Percentiles rank a stretch among this genome's conserved stretches.
Evolutionary conservation across 1,140 invertebrate species (phyloP).

Genomic region (Oncopeltus fasciatus): DNA sequence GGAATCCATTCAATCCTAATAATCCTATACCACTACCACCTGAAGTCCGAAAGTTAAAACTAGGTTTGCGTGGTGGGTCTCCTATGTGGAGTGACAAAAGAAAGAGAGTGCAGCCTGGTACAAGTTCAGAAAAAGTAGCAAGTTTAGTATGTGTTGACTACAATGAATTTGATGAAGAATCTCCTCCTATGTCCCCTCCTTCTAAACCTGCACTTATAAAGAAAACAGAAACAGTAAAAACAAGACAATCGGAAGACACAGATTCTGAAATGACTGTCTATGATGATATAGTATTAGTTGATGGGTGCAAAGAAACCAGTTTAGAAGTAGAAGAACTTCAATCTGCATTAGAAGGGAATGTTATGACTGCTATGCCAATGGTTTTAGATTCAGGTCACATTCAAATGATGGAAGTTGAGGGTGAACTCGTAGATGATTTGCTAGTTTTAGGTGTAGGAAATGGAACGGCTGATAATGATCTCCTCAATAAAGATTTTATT

Average conservation of each 20-base stretch:
- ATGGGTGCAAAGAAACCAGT: constrained; percentile 24
- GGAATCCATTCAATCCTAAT: constrained; percentile 36
- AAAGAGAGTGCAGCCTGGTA: constrained; percentile 22
- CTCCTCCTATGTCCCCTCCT: constrained; percentile 35
- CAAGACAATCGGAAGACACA: constrained; percentile 22
- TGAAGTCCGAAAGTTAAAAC: constrained; percentile 31
- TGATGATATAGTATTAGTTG: constrained; percentile 26
- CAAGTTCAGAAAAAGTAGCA: constrained; percentile 31
- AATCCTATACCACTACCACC: constrained; percentile 36
- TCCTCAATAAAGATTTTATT: constrained; percentile 27
- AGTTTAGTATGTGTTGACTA: constrained; percentile 45
- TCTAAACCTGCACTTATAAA: constrained; percentile 14
- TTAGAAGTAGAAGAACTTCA: constrained; percentile 25
- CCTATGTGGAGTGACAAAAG: constrained; percentile 43
- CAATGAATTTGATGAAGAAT: constrained; percentile 46
- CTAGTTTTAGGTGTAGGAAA: constrained; percentile 27
- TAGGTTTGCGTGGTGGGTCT: constrained; percentile 53
- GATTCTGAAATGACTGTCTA: constrained; percentile 25
- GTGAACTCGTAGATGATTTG: constrained; percentile 24
- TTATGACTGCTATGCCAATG: constrained; percentile 24
- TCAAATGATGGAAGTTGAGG: constrained; percentile 20
- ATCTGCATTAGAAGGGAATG: constrained; percentile 22
- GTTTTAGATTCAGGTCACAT: constrained; percentile 20
- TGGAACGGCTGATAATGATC: constrained; percentile 29
- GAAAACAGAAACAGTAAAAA: constrained; percentile 15